A percentile compares a stretch with the other conserved stretches of the same genome.
These are phyloP conservation scores for Vesta saturnalis DNA, from an alignment of 2,888 invertebrate genomes.

Conservation along the genomic window DNA sequence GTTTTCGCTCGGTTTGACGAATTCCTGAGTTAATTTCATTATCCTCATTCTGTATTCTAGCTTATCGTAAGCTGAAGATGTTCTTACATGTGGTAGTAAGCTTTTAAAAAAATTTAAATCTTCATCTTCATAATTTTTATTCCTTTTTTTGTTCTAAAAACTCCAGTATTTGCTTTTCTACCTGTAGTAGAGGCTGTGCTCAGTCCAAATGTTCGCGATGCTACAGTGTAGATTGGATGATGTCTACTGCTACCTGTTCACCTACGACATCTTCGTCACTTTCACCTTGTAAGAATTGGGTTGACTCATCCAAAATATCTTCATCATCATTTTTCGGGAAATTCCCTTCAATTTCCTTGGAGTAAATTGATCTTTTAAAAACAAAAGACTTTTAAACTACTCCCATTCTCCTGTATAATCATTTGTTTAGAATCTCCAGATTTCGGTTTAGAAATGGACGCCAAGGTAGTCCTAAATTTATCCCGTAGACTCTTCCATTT, in stretches of 20 bases:
- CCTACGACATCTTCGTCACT: neutral
- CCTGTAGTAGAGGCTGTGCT: neutral
- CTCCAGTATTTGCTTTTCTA: constrained; percentile 14
- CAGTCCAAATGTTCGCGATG: constrained; percentile 15
- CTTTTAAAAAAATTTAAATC: too few species aligned
- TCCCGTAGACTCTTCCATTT: too few species aligned
- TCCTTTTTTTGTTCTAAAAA: constrained; percentile 23
- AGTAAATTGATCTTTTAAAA: neutral
- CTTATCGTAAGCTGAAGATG: too few species aligned
- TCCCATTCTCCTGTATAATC: neutral
- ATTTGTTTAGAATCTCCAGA: neutral
- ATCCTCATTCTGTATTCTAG: too few species aligned
- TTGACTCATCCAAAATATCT: neutral
- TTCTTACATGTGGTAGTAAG: too few species aligned
- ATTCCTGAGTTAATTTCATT: too few species aligned
- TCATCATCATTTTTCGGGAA: neutral
- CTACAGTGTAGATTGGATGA: constrained; percentile 17
- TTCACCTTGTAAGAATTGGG: neutral
- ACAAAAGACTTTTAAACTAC: neutral
- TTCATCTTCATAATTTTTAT: too few species aligned
- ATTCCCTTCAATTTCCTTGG: too few species aligned
- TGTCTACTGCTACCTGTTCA: neutral
- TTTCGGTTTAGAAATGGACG: neutral
- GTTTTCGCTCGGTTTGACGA: too few species aligned
- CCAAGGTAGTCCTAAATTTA: neutral